A percentile compares a stretch with the other conserved stretches of the same genome.
These are phyloP conservation scores for Aethes cnicana DNA, from an alignment of 2,888 invertebrate genomes.

Conservation along the genomic window DNA sequence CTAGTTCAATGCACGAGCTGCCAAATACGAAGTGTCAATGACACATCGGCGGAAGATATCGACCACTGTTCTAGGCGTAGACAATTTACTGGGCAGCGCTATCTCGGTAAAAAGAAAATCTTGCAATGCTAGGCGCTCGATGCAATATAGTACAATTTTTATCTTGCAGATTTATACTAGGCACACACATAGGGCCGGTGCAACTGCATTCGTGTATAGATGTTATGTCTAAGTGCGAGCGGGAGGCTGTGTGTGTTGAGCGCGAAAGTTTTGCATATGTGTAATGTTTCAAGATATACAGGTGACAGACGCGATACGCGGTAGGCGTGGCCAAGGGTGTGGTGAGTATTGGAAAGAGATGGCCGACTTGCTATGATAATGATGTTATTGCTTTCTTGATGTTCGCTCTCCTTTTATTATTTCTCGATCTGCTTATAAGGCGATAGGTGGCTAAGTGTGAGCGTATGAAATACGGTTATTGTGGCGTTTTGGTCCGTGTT, in stretches of 20 bases:
- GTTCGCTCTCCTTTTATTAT: conserved; percentile 79
- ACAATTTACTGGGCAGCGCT: conserved; percentile 76
- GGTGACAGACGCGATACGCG: conserved; percentile 79
- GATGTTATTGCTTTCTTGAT: conserved; percentile 83
- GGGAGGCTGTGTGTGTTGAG: conserved; percentile 55
- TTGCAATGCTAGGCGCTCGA: conserved; percentile 53
- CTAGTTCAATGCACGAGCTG: no score
- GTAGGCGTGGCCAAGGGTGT: conserved; percentile 76
- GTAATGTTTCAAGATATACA: conserved; percentile 82
- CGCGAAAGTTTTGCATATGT: conserved; percentile 82
- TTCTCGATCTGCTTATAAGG: conserved; percentile 81
- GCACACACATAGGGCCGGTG: conserved; percentile 44
- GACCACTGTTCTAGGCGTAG: conserved; percentile 78
- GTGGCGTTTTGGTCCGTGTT: conserved; percentile 68
- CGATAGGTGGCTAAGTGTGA: conserved; percentile 78
- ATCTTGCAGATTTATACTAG: conserved; percentile 78
- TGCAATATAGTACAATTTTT: conserved; percentile 78
- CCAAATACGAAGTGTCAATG: conserved; percentile 57
- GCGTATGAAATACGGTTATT: conserved; percentile 79
- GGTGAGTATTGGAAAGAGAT: conserved; percentile 81
- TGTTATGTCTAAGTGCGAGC: conserved; percentile 40
- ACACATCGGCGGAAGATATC: conserved; percentile 71
- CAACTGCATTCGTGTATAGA: conserved; percentile 38
- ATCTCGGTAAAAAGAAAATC: conserved; percentile 66
- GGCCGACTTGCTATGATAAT: conserved; percentile 81